Percentiles rank a stretch among this genome's conserved stretches.
Evolutionary conservation across 2,888 invertebrate species (phyloP).

Genomic region (Heterodera filipjevi): DNA sequence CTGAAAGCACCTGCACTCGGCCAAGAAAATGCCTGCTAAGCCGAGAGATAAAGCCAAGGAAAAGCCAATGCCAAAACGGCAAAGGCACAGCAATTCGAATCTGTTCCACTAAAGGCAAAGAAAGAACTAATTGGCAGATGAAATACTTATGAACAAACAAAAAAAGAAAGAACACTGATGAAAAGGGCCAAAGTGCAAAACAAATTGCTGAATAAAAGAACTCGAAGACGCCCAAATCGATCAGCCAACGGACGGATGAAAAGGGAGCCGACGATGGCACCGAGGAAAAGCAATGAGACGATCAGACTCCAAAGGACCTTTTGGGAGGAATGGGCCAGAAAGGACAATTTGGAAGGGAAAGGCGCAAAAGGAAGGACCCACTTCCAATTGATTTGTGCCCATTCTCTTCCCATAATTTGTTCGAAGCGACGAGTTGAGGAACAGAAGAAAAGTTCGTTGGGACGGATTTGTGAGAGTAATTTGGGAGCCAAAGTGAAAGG

Average conservation of each 20-base stretch:
- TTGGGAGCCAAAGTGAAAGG: conserved; percentile 57
- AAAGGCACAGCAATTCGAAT: conserved; percentile 50
- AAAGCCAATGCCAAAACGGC: conserved; percentile 52
- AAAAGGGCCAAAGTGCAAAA: conserved; percentile 43
- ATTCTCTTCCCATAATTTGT: conserved; percentile 33
- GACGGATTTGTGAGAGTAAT: conserved; percentile 55
- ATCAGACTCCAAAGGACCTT: conserved; percentile 57
- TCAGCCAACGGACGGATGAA: conserved; percentile 39
- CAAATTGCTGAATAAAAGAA: conserved; percentile 47
- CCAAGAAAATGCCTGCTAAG: conserved; percentile 42
- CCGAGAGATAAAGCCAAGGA: conserved; percentile 48
- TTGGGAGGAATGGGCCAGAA: neutral
- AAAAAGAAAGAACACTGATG: conserved; percentile 45
- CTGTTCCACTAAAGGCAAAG: conserved; percentile 43
- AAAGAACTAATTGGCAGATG: neutral
- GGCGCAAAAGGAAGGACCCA: neutral
- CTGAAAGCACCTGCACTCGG: conserved; percentile 46
- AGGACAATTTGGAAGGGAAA: neutral
- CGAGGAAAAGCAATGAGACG: conserved; percentile 55
- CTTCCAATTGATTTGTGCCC: conserved; percentile 4
- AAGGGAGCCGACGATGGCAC: conserved; percentile 48
- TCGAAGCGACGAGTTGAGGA: conserved; percentile 48
- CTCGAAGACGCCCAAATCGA: conserved; percentile 50
- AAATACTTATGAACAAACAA: neutral
- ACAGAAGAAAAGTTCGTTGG: conserved; percentile 49